Evolutionary conservation across 2,888 invertebrate species (phyloP).

Genomic region (Drosophila paracracens): DNA sequence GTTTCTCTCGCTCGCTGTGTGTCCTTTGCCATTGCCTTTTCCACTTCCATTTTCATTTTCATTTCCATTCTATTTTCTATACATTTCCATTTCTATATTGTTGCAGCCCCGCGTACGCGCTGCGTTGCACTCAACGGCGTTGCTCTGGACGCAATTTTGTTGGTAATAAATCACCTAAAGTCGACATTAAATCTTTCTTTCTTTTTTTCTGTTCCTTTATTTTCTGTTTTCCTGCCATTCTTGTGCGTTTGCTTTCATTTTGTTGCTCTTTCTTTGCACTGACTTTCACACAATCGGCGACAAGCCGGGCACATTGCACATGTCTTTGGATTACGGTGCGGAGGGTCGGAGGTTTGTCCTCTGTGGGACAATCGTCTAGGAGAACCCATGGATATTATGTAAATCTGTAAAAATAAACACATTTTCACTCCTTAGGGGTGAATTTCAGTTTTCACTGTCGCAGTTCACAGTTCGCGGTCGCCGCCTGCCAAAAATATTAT

Average conservation of each 20-base stretch:
- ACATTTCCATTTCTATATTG: slow-evolving; percentile 65
- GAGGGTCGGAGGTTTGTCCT: slow-evolving; percentile 41
- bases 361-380: slow-evolving; percentile 23
- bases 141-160: slow-evolving; percentile 83
- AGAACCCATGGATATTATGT: slow-evolving; percentile 41
- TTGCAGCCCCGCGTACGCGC: slow-evolving; percentile 45
- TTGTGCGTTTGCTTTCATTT: slow-evolving; percentile 51
- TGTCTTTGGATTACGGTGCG: slow-evolving; percentile 65
- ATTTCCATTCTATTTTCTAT: slow-evolving; percentile 75
- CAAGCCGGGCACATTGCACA: slow-evolving; percentile 70
- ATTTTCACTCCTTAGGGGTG: slow-evolving; percentile 50
- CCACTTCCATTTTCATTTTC: slow-evolving; percentile 10
- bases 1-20: slow-evolving; percentile 57
- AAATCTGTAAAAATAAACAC: slow-evolving; percentile 69
- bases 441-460: slow-evolving; percentile 31
- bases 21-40: slow-evolving; percentile 61
- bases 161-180: slow-evolving; percentile 84
- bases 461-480: slow-evolving; percentile 16
- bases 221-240: slow-evolving; percentile 46
- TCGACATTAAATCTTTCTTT: slow-evolving; percentile 84
- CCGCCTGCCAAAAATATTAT: slow-evolving; percentile 53
- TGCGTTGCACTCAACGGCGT: slow-evolving; percentile 69
- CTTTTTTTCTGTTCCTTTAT: slow-evolving; percentile 46
- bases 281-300: slow-evolving; percentile 77
- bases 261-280: slow-evolving; percentile 60